These are phyloP conservation scores for Microctenopoma steveboyesi DNA, from an alignment of 2,797 vertebrate genomes.

Conservation along the genomic window DNA sequence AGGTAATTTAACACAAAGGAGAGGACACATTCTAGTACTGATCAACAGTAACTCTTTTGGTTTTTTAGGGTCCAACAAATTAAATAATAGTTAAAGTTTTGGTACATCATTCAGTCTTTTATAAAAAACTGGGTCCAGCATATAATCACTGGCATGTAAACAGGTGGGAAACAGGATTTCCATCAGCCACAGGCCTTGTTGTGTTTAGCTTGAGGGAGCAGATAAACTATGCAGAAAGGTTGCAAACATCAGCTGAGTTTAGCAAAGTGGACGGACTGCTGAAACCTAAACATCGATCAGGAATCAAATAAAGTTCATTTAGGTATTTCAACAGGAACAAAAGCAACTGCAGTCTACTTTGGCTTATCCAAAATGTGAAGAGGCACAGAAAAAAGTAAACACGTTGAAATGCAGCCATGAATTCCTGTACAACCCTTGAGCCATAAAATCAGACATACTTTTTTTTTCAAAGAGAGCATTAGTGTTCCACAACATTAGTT, in stretches of 20 bases:
- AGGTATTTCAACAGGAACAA: conserved; percentile 58
- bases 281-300: conserved; percentile 69
- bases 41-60: conserved; percentile 58
- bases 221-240: conserved; percentile 60
- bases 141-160: conserved; percentile 60
- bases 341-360: conserved; percentile 86
- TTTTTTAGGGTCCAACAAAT: conserved; percentile 54
- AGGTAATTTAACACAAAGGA: conserved; percentile 35
- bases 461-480: conserved; percentile 58
- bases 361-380: conserved; percentile 84
- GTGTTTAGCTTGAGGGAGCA: conserved; percentile 49
- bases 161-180: conserved; percentile 64
- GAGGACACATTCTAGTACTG: conserved; percentile 47
- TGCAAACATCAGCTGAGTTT: conserved; percentile 65
- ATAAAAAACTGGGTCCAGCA: conserved; percentile 39
- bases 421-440: conserved; percentile 75
- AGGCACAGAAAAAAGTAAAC: conserved; percentile 81
- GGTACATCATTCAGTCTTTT: conserved; percentile 58
- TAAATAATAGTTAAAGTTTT: conserved; percentile 51
- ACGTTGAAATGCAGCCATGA: conserved; percentile 69
- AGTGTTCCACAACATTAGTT: conserved; percentile 64
- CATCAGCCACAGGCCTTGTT: conserved; percentile 46
- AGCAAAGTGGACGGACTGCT: conserved; percentile 78
- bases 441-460: conserved; percentile 57
- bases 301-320: conserved; percentile 67